Evolutionary conservation across 2,888 invertebrate genomes (phyloP).

Genomic region (Drosophila subsilvestris): DNA sequence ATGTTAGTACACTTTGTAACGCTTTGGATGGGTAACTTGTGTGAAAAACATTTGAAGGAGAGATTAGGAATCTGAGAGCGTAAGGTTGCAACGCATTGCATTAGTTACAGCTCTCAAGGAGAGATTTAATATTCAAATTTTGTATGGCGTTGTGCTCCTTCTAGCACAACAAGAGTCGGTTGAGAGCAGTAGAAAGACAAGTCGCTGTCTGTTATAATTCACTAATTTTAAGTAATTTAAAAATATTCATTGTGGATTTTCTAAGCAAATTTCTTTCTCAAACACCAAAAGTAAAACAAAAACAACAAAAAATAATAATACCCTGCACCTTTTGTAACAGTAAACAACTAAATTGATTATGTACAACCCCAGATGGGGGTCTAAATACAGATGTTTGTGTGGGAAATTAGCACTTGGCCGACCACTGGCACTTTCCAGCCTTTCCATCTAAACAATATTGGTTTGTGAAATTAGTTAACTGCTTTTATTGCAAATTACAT

Average conservation of each 20-base stretch:
- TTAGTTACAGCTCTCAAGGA: neutral
- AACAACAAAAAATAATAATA: conserved; percentile 31
- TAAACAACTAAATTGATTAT: conserved; percentile 75
- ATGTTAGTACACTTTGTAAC: neutral
- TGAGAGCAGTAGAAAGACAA: too few relatives aligned
- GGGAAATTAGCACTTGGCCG: conserved; percentile 66
- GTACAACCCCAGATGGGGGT: conserved; percentile 27
- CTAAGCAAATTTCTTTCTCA: conserved; percentile 46
- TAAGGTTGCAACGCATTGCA: neutral
- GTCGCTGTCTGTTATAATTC: too few relatives aligned
- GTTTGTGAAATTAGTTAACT: conserved; percentile 69
- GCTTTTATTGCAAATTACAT: conserved; percentile 77
- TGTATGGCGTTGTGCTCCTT: too few relatives aligned
- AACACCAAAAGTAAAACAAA: conserved; percentile 18
- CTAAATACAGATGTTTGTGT: conserved; percentile 28
- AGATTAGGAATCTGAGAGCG: neutral
- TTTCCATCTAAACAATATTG: conserved; percentile 40
- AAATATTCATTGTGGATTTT: conserved; percentile 3
- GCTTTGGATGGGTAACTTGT: neutral
- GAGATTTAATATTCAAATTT: too few relatives aligned
- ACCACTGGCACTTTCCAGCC: conserved; percentile 25
- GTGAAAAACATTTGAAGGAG: neutral
- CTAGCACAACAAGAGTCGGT: too few relatives aligned
- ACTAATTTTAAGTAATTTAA: too few relatives aligned
- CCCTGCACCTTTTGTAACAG: conserved; percentile 55